These are phyloP conservation scores for Stegostoma tigrinum DNA, from an alignment of 2,113 vertebrate species.

Conservation along the genomic window DNA sequence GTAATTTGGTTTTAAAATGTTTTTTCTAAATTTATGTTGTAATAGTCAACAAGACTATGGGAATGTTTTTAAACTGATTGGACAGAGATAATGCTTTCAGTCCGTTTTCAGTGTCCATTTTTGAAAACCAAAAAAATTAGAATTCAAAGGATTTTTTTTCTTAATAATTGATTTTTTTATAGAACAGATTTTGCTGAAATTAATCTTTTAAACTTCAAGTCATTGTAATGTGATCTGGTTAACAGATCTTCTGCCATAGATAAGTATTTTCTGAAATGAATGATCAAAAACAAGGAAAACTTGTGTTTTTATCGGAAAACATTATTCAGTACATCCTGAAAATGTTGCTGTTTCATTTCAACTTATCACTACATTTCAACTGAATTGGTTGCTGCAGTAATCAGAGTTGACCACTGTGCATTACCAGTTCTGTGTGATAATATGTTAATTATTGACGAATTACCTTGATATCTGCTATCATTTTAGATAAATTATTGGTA, in stretches of 20 bases:
- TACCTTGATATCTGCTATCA: slow-evolving; percentile 9
- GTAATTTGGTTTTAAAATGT: neutral
- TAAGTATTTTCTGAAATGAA: neutral
- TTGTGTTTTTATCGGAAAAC: neutral
- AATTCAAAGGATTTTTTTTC: neutral
- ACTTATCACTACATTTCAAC: neutral
- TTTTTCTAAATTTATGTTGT: neutral
- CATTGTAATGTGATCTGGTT: neutral
- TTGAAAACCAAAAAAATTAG: neutral
- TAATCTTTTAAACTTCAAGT: neutral
- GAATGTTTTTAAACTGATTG: neutral
- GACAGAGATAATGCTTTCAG: neutral
- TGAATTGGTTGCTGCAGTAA: neutral
- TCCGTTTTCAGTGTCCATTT: too few relatives aligned
- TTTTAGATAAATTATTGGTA: neutral
- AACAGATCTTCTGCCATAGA: neutral
- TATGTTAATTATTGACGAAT: slow-evolving; percentile 19
- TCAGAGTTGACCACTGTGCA: neutral
- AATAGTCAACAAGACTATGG: neutral
- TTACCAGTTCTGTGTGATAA: neutral
- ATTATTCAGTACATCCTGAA: neutral
- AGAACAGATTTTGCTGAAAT: neutral
- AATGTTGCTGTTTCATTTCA: neutral
- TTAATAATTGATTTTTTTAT: neutral
- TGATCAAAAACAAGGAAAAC: neutral